Percentiles rank a stretch among this genome's conserved stretches.
Evolutionary conservation across 2,888 invertebrate species (phyloP).

Genomic region (Andrena marginata): DNA sequence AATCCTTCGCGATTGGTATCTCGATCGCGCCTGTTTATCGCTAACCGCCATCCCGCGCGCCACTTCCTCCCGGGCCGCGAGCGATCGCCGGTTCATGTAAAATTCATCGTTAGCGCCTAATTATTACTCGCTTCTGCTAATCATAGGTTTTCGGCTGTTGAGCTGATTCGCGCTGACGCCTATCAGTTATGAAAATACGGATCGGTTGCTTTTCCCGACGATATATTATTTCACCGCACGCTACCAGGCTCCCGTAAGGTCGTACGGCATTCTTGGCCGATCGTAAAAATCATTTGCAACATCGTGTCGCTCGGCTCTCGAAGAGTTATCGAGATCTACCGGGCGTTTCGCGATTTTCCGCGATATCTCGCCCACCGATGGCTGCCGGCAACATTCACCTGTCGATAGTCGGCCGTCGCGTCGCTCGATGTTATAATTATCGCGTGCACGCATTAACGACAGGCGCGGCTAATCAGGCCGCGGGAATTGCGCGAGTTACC

Average conservation of each 20-base stretch:
- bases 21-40: constrained; percentile 8
- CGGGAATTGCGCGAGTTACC: constrained; percentile 68
- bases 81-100: constrained; percentile 23
- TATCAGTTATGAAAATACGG: constrained; percentile 11
- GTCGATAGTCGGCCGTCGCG: constrained; percentile 41
- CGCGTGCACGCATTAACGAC: constrained; percentile 52
- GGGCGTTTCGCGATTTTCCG: constrained; percentile 12
- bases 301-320: background rate
- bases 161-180: constrained; percentile 4
- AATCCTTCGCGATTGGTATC: constrained; percentile 27
- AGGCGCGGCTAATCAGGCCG: constrained; percentile 69
- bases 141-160: constrained; percentile 14
- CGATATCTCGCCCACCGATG: constrained; percentile 37
- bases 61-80: constrained; percentile 6
- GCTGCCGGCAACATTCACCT: constrained; percentile 36
- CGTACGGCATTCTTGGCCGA: background rate
- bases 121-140: constrained; percentile 35
- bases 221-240: constrained; percentile 1
- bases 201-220: background rate
- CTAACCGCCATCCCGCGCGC: background rate
- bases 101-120: constrained; percentile 29
- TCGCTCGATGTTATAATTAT: constrained; percentile 54
- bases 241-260: too few species aligned
- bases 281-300: constrained; percentile 2
- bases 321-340: background rate